These are phyloP conservation scores for Drosophila borborema DNA, from an alignment of 2,888 invertebrate genomes.

Conservation along the genomic window DNA sequence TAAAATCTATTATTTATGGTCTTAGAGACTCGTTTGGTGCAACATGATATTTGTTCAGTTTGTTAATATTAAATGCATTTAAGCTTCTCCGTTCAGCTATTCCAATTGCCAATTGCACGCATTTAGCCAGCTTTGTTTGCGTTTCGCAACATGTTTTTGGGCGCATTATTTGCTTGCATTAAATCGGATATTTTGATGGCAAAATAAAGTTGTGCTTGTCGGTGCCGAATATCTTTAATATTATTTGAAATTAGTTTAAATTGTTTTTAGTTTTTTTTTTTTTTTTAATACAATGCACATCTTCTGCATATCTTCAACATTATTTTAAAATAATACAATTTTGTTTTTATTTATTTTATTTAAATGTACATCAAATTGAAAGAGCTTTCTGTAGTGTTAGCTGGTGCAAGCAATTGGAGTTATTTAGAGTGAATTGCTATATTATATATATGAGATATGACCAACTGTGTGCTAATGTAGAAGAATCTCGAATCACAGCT, in stretches of 20 bases:
- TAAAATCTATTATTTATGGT: conserved; percentile 19
- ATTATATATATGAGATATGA: too few relatives aligned
- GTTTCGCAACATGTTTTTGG: conserved; percentile 1
- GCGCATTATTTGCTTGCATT: conserved; percentile 19
- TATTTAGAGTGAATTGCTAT: too few relatives aligned
- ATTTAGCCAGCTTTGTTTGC: conserved; percentile 13
- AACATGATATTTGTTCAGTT: conserved; percentile 25
- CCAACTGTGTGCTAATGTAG: too few relatives aligned
- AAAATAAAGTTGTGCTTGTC: background rate
- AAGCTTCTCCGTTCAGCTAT: conserved; percentile 6
- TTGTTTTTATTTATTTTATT: background rate
- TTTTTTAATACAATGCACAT: background rate
- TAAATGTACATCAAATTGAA: background rate
- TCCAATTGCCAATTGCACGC: conserved; percentile 9
- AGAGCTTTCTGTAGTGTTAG: background rate
- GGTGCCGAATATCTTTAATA: background rate
- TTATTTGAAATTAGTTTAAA: background rate
- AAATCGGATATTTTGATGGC: background rate
- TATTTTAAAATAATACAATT: background rate
- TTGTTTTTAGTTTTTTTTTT: background rate
- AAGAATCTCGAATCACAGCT: too few relatives aligned
- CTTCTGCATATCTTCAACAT: background rate
- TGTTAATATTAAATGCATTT: conserved; percentile 36
- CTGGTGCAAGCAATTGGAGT: too few relatives aligned
- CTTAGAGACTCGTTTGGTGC: conserved; percentile 11